Base-by-base conservation (phyloP, 64 coral and sea anemone species). In the Stichodactyla helianthus region DNA sequence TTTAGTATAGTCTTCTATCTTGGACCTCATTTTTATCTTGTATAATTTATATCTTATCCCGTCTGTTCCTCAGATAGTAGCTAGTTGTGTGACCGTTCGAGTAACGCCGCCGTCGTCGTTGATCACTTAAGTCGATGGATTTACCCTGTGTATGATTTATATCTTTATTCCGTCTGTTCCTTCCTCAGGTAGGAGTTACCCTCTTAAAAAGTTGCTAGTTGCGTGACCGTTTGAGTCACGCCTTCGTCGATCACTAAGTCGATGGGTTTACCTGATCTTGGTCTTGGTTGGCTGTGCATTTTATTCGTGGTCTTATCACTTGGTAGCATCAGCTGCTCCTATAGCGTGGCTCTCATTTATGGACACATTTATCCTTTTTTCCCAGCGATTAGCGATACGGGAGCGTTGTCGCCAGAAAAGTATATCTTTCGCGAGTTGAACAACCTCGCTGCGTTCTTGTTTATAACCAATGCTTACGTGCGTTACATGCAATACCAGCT, bases 331-430 rank as follows among this genome's bases (percentile, higher is more conserved):
- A 56, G 85, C 23, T 86, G 86, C 9, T 95, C 90, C 7, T 95
- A 92, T 8, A 86, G 82, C 50, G 88, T 92, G 12, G 93, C 93
- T 28, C 23, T 95, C 5, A 87, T 88, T 7, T 77, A 92, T 70
- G 93, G 93, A 67, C 93, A 95, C 44, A 86, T 95, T 7, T 95
- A 95, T 50, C 93, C 93, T 0, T 89, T 95, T 57, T 86, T 95
- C 14, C 93, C 93, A 4, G 90, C 93, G 1, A 92, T 95, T 79
- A 95, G 93, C 84, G 93, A 95, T 27, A 95, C 93, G 9, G 93
- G 93, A 25, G 90, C 92, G 16, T 63, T 92, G 18, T 92, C 71
- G 18, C 93, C 93, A 9, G 93, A 95, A 51, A 95, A 95, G 27
- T 95, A 95, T 26, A 89, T 92, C 7, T 95, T 95, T 74, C 77